Evolutionary conservation across 2,113 vertebrate genomes (phyloP).

Genomic region (Noctilio leporinus): DNA sequence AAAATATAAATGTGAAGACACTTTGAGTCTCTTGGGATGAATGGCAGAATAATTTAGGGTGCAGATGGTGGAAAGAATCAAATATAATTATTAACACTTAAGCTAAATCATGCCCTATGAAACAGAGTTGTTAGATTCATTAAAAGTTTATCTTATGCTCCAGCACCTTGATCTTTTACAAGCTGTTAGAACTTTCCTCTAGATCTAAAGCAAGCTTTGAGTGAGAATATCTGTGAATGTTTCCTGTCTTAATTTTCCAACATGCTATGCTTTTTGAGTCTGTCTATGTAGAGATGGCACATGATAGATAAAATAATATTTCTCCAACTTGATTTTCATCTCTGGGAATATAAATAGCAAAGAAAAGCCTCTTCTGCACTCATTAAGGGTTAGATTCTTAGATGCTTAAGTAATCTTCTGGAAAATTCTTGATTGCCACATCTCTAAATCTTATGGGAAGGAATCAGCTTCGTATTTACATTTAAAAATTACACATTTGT

Average conservation of each 20-base stretch:
- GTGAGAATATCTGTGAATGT: background rate
- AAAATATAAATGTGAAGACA: background rate
- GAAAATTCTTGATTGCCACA: background rate
- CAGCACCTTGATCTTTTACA: background rate
- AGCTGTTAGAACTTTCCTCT: background rate
- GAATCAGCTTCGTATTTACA: background rate
- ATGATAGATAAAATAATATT: background rate
- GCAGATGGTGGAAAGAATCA: background rate
- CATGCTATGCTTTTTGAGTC: background rate
- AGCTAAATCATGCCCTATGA: background rate
- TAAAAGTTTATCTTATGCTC: background rate
- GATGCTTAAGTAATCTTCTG: background rate
- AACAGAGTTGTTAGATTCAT: background rate
- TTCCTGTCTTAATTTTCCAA: background rate
- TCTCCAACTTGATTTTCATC: background rate
- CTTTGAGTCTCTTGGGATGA: background rate
- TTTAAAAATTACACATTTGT: background rate
- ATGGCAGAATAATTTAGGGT: background rate
- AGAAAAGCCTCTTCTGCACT: background rate
- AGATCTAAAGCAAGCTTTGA: background rate
- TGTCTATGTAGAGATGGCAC: background rate
- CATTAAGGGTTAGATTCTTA: background rate
- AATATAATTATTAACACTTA: background rate
- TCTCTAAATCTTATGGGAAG: background rate
- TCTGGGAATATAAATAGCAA: background rate